Conservation (phyloP, 2,113 vertebrate species). For the Azemiops feae region DNA sequence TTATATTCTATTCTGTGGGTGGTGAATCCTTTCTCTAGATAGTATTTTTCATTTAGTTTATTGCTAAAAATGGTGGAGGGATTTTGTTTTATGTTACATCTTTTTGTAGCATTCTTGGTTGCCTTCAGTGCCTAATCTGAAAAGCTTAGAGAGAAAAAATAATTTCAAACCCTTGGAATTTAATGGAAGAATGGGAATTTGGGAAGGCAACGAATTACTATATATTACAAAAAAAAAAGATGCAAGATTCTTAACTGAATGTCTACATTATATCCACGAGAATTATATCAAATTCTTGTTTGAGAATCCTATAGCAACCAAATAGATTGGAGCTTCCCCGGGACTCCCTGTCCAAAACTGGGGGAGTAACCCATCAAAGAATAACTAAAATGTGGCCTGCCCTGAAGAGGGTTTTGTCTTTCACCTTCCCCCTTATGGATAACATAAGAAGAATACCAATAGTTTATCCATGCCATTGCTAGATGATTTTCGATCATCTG, state of each 20-base stretch:
- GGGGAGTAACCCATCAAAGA: neutral
- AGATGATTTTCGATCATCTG: neutral
- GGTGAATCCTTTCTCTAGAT: neutral
- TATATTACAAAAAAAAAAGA: neutral
- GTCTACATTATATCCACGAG: neutral
- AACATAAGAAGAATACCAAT: neutral
- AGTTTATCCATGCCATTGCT: neutral
- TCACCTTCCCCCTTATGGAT: neutral
- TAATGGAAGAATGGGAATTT: neutral
- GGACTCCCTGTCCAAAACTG: neutral
- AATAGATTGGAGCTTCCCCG: neutral
- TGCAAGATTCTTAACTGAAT: neutral
- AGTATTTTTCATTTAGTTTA: neutral
- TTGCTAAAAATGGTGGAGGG: neutral
- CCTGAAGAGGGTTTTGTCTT: neutral
- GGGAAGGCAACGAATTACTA: neutral
- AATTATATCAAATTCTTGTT: neutral
- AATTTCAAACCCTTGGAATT: neutral
- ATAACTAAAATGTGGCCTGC: neutral
- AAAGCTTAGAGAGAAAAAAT: neutral
- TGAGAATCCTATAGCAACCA: neutral
- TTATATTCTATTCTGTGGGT: neutral
- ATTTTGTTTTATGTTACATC: neutral
- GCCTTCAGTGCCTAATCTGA: neutral
- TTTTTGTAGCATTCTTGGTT: neutral